These are phyloP conservation scores for rabbit (Oryctolagus cuniculus) DNA, from an alignment of 2,113 vertebrate genomes.

Conservation along the genomic window DNA sequence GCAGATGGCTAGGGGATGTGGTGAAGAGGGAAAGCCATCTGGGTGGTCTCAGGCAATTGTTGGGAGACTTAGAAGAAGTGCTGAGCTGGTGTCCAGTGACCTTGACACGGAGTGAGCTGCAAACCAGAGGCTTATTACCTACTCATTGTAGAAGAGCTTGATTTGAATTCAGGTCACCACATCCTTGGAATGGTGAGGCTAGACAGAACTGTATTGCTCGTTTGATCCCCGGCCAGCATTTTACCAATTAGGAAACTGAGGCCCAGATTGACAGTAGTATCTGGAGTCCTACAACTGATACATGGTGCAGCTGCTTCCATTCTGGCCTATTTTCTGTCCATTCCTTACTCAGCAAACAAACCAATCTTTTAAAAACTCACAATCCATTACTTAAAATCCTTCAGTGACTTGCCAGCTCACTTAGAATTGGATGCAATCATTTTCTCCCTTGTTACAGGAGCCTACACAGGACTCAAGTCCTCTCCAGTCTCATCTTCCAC, in stretches of 20 bases:
- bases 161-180: neutral
- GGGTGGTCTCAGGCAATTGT: neutral
- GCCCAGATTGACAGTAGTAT: neutral
- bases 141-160: neutral
- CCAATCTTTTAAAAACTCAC: neutral
- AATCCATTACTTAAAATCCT: neutral
- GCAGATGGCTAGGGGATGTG: neutral
- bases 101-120: neutral
- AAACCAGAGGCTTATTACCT: slow-evolving; percentile 57
- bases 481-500: neutral
- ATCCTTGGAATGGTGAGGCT: neutral
- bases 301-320: neutral
- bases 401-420: neutral
- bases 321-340: neutral
- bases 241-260: slow-evolving; percentile 29
- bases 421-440: neutral
- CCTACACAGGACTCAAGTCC: neutral
- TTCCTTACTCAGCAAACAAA: neutral
- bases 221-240: neutral
- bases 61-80: slow-evolving; percentile 5
- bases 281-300: neutral
- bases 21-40: neutral
- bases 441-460: neutral
- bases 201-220: neutral
- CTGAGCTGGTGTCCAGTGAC: slow-evolving; percentile 27